Evolutionary conservation across 2,888 invertebrate genomes (phyloP).

Genomic region (Phyllotreta cruciferae): DNA sequence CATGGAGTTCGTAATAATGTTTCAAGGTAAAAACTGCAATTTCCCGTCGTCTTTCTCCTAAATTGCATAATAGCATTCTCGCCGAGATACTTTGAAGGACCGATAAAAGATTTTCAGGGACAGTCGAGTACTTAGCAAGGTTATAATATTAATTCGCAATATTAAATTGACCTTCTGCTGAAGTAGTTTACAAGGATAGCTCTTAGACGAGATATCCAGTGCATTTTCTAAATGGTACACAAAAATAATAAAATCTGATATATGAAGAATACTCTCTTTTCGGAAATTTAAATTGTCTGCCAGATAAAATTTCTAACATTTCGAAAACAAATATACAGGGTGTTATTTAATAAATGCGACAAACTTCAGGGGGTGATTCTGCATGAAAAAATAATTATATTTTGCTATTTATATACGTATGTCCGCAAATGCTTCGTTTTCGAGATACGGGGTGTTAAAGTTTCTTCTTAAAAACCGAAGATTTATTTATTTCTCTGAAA

Average conservation of each 20-base stretch:
- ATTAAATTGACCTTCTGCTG: slow-evolving; percentile 29
- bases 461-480: too few species aligned
- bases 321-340: too few species aligned
- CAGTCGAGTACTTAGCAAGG: slow-evolving; percentile 29
- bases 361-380: too few species aligned
- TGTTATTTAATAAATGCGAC: too few species aligned
- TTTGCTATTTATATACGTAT: too few species aligned
- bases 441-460: too few species aligned
- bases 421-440: too few species aligned
- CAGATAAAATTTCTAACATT: too few species aligned
- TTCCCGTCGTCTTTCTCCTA: slow-evolving; percentile 27
- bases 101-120: slow-evolving; percentile 37
- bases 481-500: too few species aligned
- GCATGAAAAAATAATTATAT: too few species aligned
- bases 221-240: neutral
- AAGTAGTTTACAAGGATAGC: neutral
- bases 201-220: slow-evolving; percentile 7
- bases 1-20: slow-evolving; percentile 28
- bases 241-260: neutral
- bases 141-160: slow-evolving; percentile 27
- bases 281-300: too few species aligned
- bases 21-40: slow-evolving; percentile 39
- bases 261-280: too few species aligned
- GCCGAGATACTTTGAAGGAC: slow-evolving; percentile 29
- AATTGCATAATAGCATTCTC: slow-evolving; percentile 34